phyloP scores from a whole-genome alignment of 2,888 invertebrate genomes.

The Harpalus rubripes region DNA sequence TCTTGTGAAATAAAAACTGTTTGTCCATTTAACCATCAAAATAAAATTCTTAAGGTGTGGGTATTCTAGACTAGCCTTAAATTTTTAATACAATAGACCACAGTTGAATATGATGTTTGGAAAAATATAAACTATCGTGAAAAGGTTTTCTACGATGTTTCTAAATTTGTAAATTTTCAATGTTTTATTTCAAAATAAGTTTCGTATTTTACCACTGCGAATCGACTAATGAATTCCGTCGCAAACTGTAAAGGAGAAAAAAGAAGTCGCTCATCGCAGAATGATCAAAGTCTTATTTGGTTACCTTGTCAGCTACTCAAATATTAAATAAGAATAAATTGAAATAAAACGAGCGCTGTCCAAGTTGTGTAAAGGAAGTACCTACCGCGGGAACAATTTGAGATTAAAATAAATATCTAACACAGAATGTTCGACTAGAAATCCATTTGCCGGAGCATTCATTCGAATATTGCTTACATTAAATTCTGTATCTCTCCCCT shows the following conservation, averaged over 20 bases:
- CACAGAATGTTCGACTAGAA: slow-evolving; percentile 44
- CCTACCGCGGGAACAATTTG: neutral
- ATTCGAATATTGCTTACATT: slow-evolving; percentile 55
- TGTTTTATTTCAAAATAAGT: too few relatives aligned
- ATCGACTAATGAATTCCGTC: neutral
- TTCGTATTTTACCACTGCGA: too few relatives aligned
- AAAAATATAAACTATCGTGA: too few relatives aligned
- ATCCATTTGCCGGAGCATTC: slow-evolving; percentile 52
- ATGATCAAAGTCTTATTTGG: slow-evolving; percentile 2
- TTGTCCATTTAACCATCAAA: too few relatives aligned
- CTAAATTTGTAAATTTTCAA: too few relatives aligned
- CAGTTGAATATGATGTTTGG: too few relatives aligned
- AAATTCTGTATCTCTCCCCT: slow-evolving; percentile 51
- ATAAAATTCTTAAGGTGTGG: too few relatives aligned
- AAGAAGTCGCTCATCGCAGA: neutral
- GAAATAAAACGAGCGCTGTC: neutral
- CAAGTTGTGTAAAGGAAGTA: neutral
- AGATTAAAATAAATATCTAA: slow-evolving; percentile 55
- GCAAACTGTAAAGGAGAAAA: neutral
- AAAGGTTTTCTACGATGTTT: too few relatives aligned
- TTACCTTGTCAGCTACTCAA: neutral
- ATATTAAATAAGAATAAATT: slow-evolving; percentile 8
- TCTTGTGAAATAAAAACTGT: too few relatives aligned
- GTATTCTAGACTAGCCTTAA: too few relatives aligned
- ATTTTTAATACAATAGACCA: too few relatives aligned